Percentiles rank a stretch among this genome's conserved stretches.
Conservation (phyloP, 2,888 invertebrate genomes). For the Acanthosoma haemorrhoidale region DNA sequence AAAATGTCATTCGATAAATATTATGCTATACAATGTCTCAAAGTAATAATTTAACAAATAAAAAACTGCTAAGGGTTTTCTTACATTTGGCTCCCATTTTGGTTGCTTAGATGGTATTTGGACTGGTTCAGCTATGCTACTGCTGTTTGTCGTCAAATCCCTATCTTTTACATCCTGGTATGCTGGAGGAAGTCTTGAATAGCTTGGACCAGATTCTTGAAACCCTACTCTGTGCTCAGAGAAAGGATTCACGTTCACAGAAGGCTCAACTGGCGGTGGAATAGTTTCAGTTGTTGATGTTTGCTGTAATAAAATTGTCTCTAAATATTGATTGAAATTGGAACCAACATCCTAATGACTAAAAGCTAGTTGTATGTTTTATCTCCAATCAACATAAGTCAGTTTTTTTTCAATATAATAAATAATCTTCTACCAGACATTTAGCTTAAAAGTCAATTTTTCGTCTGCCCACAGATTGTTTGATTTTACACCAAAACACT, state of each 20-base stretch:
- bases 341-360: too few species aligned
- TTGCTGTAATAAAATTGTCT: slow-evolving; percentile 21
- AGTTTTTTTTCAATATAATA: too few species aligned
- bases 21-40: not conserved
- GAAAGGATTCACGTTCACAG: slow-evolving; percentile 67
- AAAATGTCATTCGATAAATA: not conserved
- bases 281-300: slow-evolving; percentile 39
- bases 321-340: too few species aligned
- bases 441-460: too few species aligned
- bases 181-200: slow-evolving; percentile 47
- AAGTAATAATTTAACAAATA: not conserved
- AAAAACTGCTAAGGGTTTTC: not conserved
- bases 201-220: slow-evolving; percentile 40
- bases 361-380: too few species aligned
- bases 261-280: slow-evolving; percentile 57
- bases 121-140: slow-evolving; percentile 49
- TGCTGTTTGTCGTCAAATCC: slow-evolving; percentile 51
- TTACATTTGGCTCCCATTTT: slow-evolving; percentile 36
- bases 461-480: too few species aligned
- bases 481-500: too few species aligned
- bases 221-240: slow-evolving; percentile 57
- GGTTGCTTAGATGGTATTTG: slow-evolving; percentile 52
- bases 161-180: slow-evolving; percentile 60
- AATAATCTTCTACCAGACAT: too few species aligned
- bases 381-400: too few species aligned